These are phyloP conservation scores for Synergus japonicus DNA, from an alignment of 2,888 invertebrate species.

Conservation along the genomic window DNA sequence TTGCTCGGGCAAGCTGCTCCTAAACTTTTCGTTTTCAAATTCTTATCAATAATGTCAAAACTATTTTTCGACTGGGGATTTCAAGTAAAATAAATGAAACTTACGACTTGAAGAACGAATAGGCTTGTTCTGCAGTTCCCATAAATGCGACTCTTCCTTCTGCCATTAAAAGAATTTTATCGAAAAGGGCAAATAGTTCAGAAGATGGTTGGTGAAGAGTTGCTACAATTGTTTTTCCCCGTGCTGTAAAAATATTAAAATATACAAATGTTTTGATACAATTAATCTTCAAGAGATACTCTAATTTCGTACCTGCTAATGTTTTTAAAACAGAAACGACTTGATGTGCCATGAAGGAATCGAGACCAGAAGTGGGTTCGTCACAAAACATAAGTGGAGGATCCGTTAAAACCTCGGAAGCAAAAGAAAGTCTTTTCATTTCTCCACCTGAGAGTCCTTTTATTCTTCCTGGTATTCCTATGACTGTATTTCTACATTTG, in stretches of 20 bases:
- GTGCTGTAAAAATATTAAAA: slow-evolving; percentile 71
- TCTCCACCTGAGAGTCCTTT: slow-evolving; percentile 98
- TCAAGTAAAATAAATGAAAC: slow-evolving; percentile 59
- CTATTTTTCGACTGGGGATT: no score
- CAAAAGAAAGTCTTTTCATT: slow-evolving; percentile 95
- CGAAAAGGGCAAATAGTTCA: slow-evolving; percentile 93
- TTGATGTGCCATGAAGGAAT: slow-evolving; percentile 97
- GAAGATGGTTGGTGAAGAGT: slow-evolving; percentile 98
- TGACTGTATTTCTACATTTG: slow-evolving; percentile 94
- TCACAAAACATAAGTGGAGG: slow-evolving; percentile 97
- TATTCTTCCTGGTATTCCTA: slow-evolving; percentile 91
- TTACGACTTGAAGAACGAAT: slow-evolving; percentile 89
- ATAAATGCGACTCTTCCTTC: slow-evolving; percentile 94
- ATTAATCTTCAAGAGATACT: background rate
- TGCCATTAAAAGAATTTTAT: slow-evolving; percentile 92
- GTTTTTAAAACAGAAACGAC: slow-evolving; percentile 86
- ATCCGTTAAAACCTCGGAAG: slow-evolving; percentile 97
- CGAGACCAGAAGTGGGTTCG: slow-evolving; percentile 97
- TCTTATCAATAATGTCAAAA: background rate
- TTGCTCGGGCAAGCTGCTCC: slow-evolving; percentile 92
- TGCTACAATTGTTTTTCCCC: slow-evolving; percentile 93
- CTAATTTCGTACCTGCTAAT: slow-evolving; percentile 79
- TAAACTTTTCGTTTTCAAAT: slow-evolving; percentile 78
- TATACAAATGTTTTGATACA: background rate
- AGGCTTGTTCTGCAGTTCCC: slow-evolving; percentile 89